Percentiles rank a stretch among this genome's conserved stretches.
Conservation (phyloP, 2,888 invertebrate species). For the Pollenia amentaria region DNA sequence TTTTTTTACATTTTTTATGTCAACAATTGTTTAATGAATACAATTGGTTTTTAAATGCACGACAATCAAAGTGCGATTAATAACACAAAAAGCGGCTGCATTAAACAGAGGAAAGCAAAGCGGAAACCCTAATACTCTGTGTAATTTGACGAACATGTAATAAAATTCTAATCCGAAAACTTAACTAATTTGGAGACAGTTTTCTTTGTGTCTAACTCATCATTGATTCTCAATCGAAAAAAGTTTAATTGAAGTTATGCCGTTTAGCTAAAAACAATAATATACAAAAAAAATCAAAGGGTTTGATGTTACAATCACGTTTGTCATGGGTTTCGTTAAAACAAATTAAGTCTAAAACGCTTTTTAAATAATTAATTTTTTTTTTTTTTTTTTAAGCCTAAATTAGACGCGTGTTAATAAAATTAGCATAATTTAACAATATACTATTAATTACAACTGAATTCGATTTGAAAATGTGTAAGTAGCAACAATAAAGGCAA, state of each 20-base stretch:
- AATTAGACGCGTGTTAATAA: constrained; percentile 66
- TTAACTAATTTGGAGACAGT: constrained; percentile 58
- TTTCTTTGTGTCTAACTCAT: constrained; percentile 48
- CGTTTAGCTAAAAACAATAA: background rate
- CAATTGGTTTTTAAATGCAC: constrained; percentile 74
- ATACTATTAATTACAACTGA: constrained; percentile 39
- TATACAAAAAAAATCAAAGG: constrained; percentile 39
- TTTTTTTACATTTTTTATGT: constrained; percentile 27
- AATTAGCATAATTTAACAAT: constrained; percentile 63
- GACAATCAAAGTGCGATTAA: constrained; percentile 74
- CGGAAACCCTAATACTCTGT: constrained; percentile 49
- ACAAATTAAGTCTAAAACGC: constrained; percentile 69
- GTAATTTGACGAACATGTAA: constrained; percentile 21
- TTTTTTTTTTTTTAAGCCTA: background rate
- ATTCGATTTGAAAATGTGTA: background rate
- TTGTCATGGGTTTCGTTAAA: constrained; percentile 50
- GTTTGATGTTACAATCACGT: constrained; percentile 69
- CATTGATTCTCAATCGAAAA: constrained; percentile 46
- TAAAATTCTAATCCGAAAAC: constrained; percentile 11
- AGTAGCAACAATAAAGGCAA: background rate
- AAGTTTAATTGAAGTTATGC: constrained; percentile 57
- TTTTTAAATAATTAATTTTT: constrained; percentile 50
- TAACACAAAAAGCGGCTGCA: constrained; percentile 70
- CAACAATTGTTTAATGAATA: constrained; percentile 68
- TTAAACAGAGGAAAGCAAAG: constrained; percentile 34